These are phyloP conservation scores for Saxicola maurus DNA, from an alignment of 2,797 vertebrate species.

Conservation along the genomic window DNA sequence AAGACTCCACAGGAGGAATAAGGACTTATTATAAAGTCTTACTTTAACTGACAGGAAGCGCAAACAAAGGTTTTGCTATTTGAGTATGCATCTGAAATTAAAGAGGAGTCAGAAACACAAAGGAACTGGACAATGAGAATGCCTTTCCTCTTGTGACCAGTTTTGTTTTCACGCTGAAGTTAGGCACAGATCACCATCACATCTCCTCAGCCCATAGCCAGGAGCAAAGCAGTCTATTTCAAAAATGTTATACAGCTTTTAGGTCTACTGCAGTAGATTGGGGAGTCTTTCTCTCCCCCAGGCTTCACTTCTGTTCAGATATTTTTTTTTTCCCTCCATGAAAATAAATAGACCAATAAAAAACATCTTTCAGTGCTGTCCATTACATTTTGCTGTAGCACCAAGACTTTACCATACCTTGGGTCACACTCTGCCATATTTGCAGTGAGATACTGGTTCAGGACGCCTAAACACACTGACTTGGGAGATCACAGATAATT, in stretches of 20 bases:
- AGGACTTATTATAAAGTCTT: background rate
- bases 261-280: background rate
- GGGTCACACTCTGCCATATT: background rate
- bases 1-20: background rate
- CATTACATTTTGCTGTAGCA: background rate
- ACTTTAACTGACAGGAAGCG: background rate
- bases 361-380: background rate
- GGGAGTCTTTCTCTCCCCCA: background rate
- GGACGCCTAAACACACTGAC: background rate
- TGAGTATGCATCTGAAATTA: background rate
- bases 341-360: background rate
- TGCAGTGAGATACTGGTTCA: background rate
- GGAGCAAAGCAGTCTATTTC: background rate
- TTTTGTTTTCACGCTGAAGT: background rate
- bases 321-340: background rate
- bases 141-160: background rate
- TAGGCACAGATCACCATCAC: background rate
- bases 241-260: background rate
- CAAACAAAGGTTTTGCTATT: background rate
- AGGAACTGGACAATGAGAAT: background rate
- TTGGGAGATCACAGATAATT: background rate
- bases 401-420: background rate
- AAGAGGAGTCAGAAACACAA: background rate
- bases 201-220: background rate
- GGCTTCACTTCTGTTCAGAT: background rate